Percentiles rank a stretch among this genome's conserved stretches.
Evolutionary conservation across 2,888 invertebrate genomes (phyloP).

Genomic region (Pemphredon lugubris): DNA sequence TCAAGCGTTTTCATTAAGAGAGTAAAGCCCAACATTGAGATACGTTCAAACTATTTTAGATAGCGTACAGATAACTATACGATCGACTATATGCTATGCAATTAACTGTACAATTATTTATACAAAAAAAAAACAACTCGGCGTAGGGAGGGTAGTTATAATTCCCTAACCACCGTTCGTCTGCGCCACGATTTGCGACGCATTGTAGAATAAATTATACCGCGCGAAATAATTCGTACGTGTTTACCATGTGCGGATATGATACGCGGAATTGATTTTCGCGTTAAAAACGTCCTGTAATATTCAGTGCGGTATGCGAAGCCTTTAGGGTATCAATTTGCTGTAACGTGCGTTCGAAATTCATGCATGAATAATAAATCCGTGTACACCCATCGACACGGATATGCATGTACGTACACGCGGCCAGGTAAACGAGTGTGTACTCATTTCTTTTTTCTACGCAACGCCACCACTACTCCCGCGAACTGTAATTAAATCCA

Average conservation of each 20-base stretch:
- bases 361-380: conserved; percentile 67
- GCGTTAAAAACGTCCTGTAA: conserved; percentile 50
- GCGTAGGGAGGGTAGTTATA: too few species aligned
- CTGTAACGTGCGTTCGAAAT: conserved; percentile 58
- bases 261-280: conserved; percentile 55
- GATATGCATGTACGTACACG: conserved; percentile 51
- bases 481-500: conserved; percentile 15
- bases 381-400: conserved; percentile 51
- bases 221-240: conserved; percentile 16
- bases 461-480: background rate
- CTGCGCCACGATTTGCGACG: background rate
- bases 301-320: conserved; percentile 37
- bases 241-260: conserved; percentile 47
- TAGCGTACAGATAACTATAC: too few species aligned
- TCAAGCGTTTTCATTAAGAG: too few species aligned
- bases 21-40: too few species aligned
- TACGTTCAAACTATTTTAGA: too few species aligned
- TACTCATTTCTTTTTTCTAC: conserved; percentile 49
- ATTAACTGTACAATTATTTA: too few species aligned
- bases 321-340: conserved; percentile 58
- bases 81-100: too few species aligned
- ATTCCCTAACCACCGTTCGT: too few species aligned
- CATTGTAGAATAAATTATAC: too few species aligned
- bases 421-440: conserved; percentile 53
- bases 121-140: too few species aligned